Percentiles rank a stretch among this genome's conserved stretches.
These are phyloP conservation scores for Oostethus manadensis DNA, from an alignment of 2,113 vertebrate genomes.

Conservation along the genomic window DNA sequence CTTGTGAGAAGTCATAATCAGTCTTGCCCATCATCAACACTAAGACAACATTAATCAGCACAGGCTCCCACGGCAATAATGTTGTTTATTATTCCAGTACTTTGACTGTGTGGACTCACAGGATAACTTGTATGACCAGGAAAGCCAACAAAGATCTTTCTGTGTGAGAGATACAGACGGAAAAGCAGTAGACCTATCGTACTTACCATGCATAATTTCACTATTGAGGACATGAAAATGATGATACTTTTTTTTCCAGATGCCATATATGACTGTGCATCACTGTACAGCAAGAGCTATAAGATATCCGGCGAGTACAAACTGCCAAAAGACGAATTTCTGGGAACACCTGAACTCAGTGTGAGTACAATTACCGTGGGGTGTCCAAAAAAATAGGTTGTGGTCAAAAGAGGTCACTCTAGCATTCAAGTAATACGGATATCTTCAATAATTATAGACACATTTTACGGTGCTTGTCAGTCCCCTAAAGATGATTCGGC, in stretches of 20 bases:
- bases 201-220: not conserved
- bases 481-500: too few species aligned
- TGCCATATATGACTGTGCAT: slow-evolving; percentile 92
- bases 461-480: too few species aligned
- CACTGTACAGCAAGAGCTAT: slow-evolving; percentile 89
- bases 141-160: slow-evolving; percentile 50
- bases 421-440: not conserved
- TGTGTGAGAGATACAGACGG: slow-evolving; percentile 36
- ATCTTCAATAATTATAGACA: not conserved
- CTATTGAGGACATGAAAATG: not conserved
- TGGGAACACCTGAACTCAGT: slow-evolving; percentile 86
- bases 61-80: slow-evolving; percentile 37
- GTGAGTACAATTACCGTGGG: slow-evolving; percentile 65
- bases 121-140: slow-evolving; percentile 30
- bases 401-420: too few species aligned
- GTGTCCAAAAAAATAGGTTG: too few species aligned
- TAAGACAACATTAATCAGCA: slow-evolving; percentile 46
- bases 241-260: slow-evolving; percentile 66
- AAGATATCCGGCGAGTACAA: slow-evolving; percentile 91
- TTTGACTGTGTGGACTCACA: slow-evolving; percentile 41
- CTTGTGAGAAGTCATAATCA: slow-evolving; percentile 43
- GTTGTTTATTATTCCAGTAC: slow-evolving; percentile 49
- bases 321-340: slow-evolving; percentile 87
- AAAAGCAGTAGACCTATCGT: slow-evolving; percentile 15
- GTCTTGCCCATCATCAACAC: not conserved